Percentiles rank a stretch among this genome's conserved stretches.
Evolutionary conservation across 2,888 invertebrate species (phyloP).

Genomic region (Zygothrica quintamaculata): DNA sequence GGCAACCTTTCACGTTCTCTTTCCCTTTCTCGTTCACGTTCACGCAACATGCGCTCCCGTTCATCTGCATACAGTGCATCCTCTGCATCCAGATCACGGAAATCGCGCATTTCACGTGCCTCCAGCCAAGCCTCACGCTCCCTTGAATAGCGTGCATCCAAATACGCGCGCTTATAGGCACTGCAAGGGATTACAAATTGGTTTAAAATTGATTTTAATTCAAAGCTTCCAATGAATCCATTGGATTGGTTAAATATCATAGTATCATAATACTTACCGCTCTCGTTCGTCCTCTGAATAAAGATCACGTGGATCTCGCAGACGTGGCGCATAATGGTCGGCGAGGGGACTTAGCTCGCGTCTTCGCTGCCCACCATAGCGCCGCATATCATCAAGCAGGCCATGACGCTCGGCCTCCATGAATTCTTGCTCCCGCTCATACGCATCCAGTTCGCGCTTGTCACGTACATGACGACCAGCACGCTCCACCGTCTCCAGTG

Average conservation of each 20-base stretch:
- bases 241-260: too few relatives aligned
- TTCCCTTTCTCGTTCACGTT: constrained; percentile 65
- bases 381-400: constrained; percentile 79
- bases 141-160: constrained; percentile 78
- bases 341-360: constrained; percentile 80
- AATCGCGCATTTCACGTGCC: constrained; percentile 75
- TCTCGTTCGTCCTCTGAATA: constrained; percentile 83
- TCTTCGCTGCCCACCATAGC: constrained; percentile 81
- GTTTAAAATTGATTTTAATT: not conserved
- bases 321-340: constrained; percentile 77
- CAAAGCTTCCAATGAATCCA: too few relatives aligned
- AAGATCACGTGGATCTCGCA: constrained; percentile 80
- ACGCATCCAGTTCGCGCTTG: constrained; percentile 77
- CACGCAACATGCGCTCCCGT: constrained; percentile 68
- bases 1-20: constrained; percentile 69
- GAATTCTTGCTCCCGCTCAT: constrained; percentile 76
- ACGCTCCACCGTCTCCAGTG: constrained; percentile 76
- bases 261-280: constrained; percentile 71
- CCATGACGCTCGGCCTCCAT: constrained; percentile 78
- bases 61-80: constrained; percentile 74
- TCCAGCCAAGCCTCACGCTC: constrained; percentile 77
- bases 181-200: constrained; percentile 55
- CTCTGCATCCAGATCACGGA: constrained; percentile 69
- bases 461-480: constrained; percentile 66
- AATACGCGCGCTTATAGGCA: constrained; percentile 79